These are phyloP conservation scores for Harmothoe impar DNA, from an alignment of 2,888 invertebrate species.

Conservation along the genomic window DNA sequence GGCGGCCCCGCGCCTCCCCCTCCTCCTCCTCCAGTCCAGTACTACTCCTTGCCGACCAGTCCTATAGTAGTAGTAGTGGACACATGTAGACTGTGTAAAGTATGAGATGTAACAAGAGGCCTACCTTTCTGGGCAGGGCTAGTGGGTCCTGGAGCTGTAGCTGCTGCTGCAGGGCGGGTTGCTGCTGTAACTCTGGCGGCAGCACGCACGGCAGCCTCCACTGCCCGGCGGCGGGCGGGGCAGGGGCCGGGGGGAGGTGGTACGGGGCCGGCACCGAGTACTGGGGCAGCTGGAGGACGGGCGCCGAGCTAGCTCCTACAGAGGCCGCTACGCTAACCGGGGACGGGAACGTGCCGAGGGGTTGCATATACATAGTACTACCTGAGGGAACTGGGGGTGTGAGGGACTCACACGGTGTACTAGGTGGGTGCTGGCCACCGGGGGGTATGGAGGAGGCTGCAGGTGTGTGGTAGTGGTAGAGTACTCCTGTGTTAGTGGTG, in stretches of 20 bases:
- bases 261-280: background rate
- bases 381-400: background rate
- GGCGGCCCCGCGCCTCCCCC: background rate
- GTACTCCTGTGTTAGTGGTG: background rate
- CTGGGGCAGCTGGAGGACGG: constrained; percentile 9
- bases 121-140: constrained; percentile 50
- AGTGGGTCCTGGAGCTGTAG: background rate
- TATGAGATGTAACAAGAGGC: background rate
- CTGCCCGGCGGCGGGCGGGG: background rate
- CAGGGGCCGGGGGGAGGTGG: background rate
- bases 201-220: constrained; percentile 53
- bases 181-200: background rate
- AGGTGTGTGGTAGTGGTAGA: background rate
- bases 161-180: too few species aligned
- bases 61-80: too few species aligned
- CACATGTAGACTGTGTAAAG: background rate
- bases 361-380: constrained; percentile 59
- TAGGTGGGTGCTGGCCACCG: too few species aligned
- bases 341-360: constrained; percentile 30
- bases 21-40: background rate
- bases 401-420: background rate
- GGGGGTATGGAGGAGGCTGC: background rate
- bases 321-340: background rate
- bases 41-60: too few species aligned
- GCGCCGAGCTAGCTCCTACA: background rate